Conservation (phyloP, 2,797 vertebrate genomes). For the Poecilia velifera region DNA sequence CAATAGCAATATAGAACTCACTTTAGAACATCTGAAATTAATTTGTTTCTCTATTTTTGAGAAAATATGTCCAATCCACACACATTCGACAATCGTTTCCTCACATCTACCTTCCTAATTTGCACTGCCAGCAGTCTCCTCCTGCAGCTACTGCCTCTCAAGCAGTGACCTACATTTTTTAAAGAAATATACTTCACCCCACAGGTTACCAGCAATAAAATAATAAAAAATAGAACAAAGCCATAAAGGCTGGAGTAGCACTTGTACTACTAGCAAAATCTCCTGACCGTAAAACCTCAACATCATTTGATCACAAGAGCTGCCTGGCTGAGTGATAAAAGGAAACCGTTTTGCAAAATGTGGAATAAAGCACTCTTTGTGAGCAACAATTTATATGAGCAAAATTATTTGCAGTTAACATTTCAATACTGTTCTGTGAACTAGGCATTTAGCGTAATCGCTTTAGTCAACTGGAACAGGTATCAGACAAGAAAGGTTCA, state of each 20-base stretch:
- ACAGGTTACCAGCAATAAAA: slow-evolving; percentile 48
- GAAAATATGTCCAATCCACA: background rate
- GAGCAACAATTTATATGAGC: slow-evolving; percentile 18
- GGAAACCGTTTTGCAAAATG: background rate
- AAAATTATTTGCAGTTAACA: slow-evolving; percentile 7
- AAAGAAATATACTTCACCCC: slow-evolving; percentile 57
- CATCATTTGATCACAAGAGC: slow-evolving; percentile 19
- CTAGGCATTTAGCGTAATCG: slow-evolving; percentile 12
- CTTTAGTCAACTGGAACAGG: slow-evolving; percentile 55
- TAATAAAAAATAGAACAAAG: slow-evolving; percentile 47
- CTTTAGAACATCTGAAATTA: background rate
- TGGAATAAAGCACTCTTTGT: slow-evolving; percentile 4
- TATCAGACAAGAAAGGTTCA: slow-evolving; percentile 5
- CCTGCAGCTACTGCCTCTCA: slow-evolving; percentile 63
- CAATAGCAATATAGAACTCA: background rate
- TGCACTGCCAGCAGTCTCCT: slow-evolving; percentile 46
- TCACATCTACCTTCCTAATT: slow-evolving; percentile 17
- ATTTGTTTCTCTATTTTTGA: background rate
- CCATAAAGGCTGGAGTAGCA: slow-evolving; percentile 18
- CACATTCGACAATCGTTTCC: background rate
- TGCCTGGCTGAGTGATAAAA: slow-evolving; percentile 5
- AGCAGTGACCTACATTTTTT: slow-evolving; percentile 77
- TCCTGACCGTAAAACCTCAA: slow-evolving; percentile 14
- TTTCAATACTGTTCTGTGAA: slow-evolving; percentile 15
- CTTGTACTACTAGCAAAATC: slow-evolving; percentile 31